Base-by-base conservation (phyloP, 2,113 vertebrate species). In the Trichomycterus rosablanca region DNA sequence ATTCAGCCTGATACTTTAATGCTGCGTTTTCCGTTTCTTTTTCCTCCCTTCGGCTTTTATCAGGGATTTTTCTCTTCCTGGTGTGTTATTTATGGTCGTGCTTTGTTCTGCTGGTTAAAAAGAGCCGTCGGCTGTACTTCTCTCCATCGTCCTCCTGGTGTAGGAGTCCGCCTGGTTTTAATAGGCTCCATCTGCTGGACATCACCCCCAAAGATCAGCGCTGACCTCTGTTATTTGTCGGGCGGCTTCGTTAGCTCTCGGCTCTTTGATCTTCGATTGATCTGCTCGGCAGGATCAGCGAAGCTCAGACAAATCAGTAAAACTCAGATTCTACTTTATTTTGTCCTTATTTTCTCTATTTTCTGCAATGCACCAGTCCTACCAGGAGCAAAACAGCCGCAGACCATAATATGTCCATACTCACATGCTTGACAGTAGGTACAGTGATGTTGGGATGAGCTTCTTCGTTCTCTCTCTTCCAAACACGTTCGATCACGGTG, bases 121-220 rank as follows among this genome's bases (percentile, higher is more conserved):
- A 63, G 26, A 16, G 60, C 60, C 39, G 8, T 10, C 37, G 42
- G 60, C 48, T 7, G 39, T 15, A 16, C 44, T 63, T 63, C 19
- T 44, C 39, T 34, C 37, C 26, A 4, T 44, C 15, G 49, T 53
- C 37, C 48, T 63, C 24, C 3, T 57, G 60, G 49, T 19, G 23
- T 45, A 51, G 28, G 40, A 61, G 46, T 51, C 46, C n/a, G n/a
- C n/a, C n/a, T 30, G 39, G 32, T 63, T 53, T 63, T 63, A 63
- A 63, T 63, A 49, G 44, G 60, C 60, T 44, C 26, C 26, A 37
- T 53, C 24, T 63, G 39, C 19, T 43, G 28, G 39, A n/a, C 39
- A 34, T 22, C 24, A 7, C 28, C 60, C 49, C 60, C 49, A 7
- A 16, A 42, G 7, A 54, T 37, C 56, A 44, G n/a, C 23, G 14